Base-by-base conservation (phyloP, 2,888 invertebrate genomes). In the Ctena decussata region DNA sequence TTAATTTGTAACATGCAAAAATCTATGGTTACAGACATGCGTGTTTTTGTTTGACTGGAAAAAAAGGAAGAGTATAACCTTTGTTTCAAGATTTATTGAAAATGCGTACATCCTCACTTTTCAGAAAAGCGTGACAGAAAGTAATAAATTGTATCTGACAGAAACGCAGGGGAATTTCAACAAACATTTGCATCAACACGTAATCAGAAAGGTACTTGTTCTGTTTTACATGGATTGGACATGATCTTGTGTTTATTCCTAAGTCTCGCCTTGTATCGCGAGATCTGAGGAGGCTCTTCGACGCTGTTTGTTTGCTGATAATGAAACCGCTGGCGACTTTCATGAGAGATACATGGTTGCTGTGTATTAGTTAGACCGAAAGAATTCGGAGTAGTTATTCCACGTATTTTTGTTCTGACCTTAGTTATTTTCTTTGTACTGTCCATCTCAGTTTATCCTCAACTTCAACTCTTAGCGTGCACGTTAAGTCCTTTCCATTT, bases 201-300 rank as follows among this genome's bases (percentile, higher is more conserved):
- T 27, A 21, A 3, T 11, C 35, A 65, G 35, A 32, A 65, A 65
- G 35, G 15, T 12, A 65, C 65, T 32, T 65, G 65, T 65, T 65
- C 65, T 65, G 65, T 65, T 65, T 60, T 65, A 65, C 65, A 35
- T 65, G 35, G 35, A 35, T 65, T 35, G 65, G 35, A 65, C 65
- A 65, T 65, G 65, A 65, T 65, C 57, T 57, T 27, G 2, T 46
- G 46, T 21, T 46, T 46, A n/a, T 46, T 46, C 11, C 57, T 8
- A 18, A 35, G 65, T 65, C 65, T 65, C 65, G 65, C 35, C 21
- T 35, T 12, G 0, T 65, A 65, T 65, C 65, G 35, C 35, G 65
- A 65, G 6, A 65, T 65, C 32, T 35, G 27, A n/a, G 65, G 65
- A 65, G 65, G 65, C 65, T 35, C 5, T 18, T 21, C 35, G 65